Percentiles rank a stretch among this genome's conserved stretches.
Evolutionary conservation across 2,113 vertebrate species (phyloP).

Genomic region (Hippotragus niger): DNA sequence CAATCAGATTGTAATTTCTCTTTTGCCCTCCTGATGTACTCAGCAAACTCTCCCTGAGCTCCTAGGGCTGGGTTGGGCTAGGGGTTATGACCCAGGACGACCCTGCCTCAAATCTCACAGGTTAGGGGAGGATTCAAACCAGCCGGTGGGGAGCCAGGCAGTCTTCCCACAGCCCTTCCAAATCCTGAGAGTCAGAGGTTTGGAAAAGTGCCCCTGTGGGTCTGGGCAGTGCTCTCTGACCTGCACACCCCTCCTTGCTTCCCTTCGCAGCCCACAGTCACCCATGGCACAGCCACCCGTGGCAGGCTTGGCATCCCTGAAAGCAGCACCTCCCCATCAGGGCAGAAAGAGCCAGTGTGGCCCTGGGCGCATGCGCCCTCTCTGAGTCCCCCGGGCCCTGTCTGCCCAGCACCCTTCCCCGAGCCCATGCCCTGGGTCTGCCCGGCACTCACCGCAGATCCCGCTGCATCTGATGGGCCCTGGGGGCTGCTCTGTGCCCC

Average conservation of each 20-base stretch:
- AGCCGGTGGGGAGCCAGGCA: neutral
- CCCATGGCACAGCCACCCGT: neutral
- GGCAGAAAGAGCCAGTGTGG: neutral
- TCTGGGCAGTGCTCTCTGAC: neutral
- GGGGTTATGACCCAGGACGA: neutral
- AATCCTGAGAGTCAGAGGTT: neutral
- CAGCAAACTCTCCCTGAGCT: neutral
- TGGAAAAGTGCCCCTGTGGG: neutral
- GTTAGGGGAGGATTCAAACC: neutral
- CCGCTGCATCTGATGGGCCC: constrained; percentile 79
- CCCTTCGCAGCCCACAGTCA: too few relatives aligned
- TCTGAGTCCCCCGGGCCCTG: too few relatives aligned
- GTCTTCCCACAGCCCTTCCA: neutral
- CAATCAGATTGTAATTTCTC: neutral
- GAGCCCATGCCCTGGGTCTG: neutral
- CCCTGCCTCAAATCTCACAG: neutral
- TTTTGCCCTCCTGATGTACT: neutral
- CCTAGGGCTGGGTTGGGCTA: neutral
- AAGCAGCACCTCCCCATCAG: fast-evolving
- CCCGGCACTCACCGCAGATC: constrained; percentile 82
- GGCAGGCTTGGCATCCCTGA: neutral
- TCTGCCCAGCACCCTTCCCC: neutral
- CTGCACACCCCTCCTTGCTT: neutral
- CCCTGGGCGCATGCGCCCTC: neutral
- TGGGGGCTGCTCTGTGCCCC: constrained; percentile 78